Evolutionary conservation across 2,113 vertebrate genomes (phyloP), one percentile per base, ranked within the genome.

Genomic region (Mus musculus): DNA sequence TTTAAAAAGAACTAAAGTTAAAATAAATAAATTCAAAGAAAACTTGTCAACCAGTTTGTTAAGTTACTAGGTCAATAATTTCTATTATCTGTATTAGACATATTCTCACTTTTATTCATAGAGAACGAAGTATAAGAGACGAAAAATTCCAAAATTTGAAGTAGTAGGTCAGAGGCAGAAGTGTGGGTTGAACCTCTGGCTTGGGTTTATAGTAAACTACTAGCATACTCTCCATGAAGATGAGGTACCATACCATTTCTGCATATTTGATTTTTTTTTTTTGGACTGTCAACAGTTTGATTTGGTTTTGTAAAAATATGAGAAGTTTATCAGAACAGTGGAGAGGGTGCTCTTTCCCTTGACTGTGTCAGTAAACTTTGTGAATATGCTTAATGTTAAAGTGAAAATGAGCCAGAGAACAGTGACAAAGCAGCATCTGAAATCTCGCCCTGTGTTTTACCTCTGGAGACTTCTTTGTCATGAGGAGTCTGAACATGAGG

Each of bases 311-410:
- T 76, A 91, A 89, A n/a, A 95, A 95, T 42, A 86, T 54, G 14
- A 76, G 13, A 76, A 86, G 52, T 56, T 90, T 86, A 91, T 56
- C 19, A 84, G 78, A 91, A 8, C 8, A 11, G 5, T 78, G 0
- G 85, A 81, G 65, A 7, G 88, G 7, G 28, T 92, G 67, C 39
- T 94, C 69, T 92, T 94, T 54, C 85, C 88, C 69, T 39, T 59
- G n/a, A 95, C 54, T 93, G 42, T 52, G 11, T 46, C 96, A 94
- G 52, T 87, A 81, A 96, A 96, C 30, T 73, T 76, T 87, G 28
- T 80, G 65, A 80, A 86, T 77, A 73, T 56, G 42, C 33, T 63
- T 52, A 78, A 54, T 49, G n/a, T 69, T 61, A 84, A 63, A 86
- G 72, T 13, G 24, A 69, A 95, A 97, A 97, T 75, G 54, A 52